phyloP scores from a whole-genome alignment of 2,888 invertebrate genomes.

The Hartigia nigra region DNA sequence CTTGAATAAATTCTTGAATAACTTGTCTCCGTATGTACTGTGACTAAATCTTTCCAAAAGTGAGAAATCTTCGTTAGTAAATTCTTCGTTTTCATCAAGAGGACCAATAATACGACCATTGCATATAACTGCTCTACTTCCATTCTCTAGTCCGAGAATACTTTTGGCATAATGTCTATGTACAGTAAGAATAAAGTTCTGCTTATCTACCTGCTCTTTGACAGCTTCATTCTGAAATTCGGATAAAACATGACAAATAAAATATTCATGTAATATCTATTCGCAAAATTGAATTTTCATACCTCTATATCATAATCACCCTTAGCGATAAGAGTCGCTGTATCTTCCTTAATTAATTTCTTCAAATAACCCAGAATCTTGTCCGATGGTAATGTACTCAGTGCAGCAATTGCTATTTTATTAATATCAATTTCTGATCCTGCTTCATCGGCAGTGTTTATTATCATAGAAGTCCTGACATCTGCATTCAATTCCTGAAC shows the following conservation, averaged over 20 bases:
- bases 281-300: constrained; percentile 38
- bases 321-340: constrained; percentile 51
- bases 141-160: constrained; percentile 76
- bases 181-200: constrained; percentile 53
- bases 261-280: background rate
- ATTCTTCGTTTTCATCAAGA: constrained; percentile 77
- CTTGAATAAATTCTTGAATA: constrained; percentile 73
- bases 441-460: constrained; percentile 72
- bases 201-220: constrained; percentile 38
- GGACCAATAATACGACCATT: constrained; percentile 94
- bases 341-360: constrained; percentile 71
- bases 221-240: constrained; percentile 45
- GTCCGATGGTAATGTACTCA: constrained; percentile 71
- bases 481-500: constrained; percentile 75
- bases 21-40: constrained; percentile 78
- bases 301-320: constrained; percentile 73
- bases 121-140: constrained; percentile 80
- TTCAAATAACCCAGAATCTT: constrained; percentile 72
- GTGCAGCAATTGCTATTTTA: constrained; percentile 76
- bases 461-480: constrained; percentile 78
- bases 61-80: constrained; percentile 88
- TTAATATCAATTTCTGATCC: constrained; percentile 69
- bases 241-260: constrained; percentile 2
- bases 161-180: constrained; percentile 76
- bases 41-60: constrained; percentile 85